Base-by-base conservation (phyloP, 2,113 vertebrate genomes). In the Polypterus senegalus region DNA sequence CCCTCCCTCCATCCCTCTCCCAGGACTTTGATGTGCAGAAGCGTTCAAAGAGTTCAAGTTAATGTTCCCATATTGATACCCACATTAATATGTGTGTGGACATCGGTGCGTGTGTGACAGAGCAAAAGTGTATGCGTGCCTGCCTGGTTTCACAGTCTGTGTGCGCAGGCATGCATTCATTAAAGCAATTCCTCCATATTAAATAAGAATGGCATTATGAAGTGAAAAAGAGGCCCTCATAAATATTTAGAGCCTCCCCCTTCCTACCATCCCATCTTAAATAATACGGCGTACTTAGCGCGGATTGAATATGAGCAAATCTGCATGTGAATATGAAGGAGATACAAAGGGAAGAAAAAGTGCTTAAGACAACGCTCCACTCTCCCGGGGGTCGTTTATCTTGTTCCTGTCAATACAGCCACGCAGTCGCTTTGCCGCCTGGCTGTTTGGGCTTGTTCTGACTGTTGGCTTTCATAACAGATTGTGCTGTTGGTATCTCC, bases 131-230 rank as follows among this genome's bases (percentile, higher is more conserved):
- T 59, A 70, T 67, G 76, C 69, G 65, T 73, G 69, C 74, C 76
- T 77, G 84, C 83, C 70, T 57, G 74, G 86, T 76, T 85, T 83
- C 84, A 78, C 81, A 77, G 81, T 81, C 73, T 74, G 74, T 78
- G 82, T 78, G 86, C 76, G 83, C 84, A 88, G 87, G 88, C 86
- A 84, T 87, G 81, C 87, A 88, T 86, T 89, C 84, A 85, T 89
- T 86, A 86, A 77, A 63, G 71, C 74, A 79, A 81, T 85, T 84
- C 81, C 81, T 80, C 77, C 72, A 76, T 83, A 69, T 75, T 84
- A 85, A 79, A 82, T 81, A 79, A 76, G 79, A 74, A 73, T 63
- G 62, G 65, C 78, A 80, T 81, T 83, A 73, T 80, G 76, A 76
- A 77, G 68, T 54, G 65, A 73, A 63, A 68, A 76, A 76, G 75